phyloP scores from a whole-genome alignment of 1,140 invertebrate species.

The Ganaspis sp. region DNA sequence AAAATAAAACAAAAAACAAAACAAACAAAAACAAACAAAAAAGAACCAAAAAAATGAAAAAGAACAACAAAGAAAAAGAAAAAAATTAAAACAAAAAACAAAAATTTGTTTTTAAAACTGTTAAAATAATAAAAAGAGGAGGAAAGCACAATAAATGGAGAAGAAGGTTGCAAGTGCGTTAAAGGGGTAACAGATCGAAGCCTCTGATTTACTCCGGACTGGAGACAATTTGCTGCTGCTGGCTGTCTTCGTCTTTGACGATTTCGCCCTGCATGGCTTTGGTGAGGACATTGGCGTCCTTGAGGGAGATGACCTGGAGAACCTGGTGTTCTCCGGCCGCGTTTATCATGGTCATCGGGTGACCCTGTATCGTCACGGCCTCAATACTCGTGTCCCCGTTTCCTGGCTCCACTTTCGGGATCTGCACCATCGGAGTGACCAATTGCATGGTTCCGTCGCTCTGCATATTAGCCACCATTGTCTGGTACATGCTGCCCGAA shows the following conservation, averaged over 20 bases:
- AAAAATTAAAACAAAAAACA: not conserved
- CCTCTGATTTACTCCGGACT: constrained; percentile 70
- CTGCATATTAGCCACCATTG: constrained; percentile 95
- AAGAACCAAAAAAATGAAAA: no score
- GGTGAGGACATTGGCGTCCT: constrained; percentile 86
- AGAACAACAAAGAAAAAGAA: no score
- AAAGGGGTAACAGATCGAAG: not conserved
- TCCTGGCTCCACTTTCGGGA: constrained; percentile 82
- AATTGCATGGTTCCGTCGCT: constrained; percentile 87
- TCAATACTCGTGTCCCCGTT: constrained; percentile 82
- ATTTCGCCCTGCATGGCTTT: constrained; percentile 84
- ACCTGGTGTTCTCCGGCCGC: constrained; percentile 85
- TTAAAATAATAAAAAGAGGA: not conserved
- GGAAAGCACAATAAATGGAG: not conserved
- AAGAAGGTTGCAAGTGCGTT: constrained; percentile 1
- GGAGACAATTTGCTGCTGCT: constrained; percentile 71
- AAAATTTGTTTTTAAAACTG: no score
- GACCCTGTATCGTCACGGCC: constrained; percentile 79
- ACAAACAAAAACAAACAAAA: no score
- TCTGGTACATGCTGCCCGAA: constrained; percentile 96
- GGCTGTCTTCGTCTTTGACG: constrained; percentile 74
- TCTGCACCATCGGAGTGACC: constrained; percentile 88
- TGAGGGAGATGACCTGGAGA: constrained; percentile 87
- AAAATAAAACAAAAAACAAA: no score
- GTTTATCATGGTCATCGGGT: constrained; percentile 87